phyloP scores from a whole-genome alignment of 1,140 invertebrate species.

The Cotesia chilonis region DNA sequence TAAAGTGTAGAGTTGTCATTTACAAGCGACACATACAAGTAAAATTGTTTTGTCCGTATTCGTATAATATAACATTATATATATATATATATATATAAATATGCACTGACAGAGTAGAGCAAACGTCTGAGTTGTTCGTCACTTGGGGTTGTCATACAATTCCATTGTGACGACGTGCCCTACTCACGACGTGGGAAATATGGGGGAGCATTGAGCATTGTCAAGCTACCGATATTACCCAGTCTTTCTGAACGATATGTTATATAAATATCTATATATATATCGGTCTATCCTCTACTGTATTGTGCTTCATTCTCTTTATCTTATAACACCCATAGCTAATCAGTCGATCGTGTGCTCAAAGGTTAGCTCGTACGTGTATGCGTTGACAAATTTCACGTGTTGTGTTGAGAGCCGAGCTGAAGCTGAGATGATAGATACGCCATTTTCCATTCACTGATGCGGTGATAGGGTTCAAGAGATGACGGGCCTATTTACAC shows the following conservation, averaged over 20 bases:
- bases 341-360: slow-evolving; percentile 57
- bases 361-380: background rate
- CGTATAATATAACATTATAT: too few relatives aligned
- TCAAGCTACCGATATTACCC: slow-evolving; percentile 36
- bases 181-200: slow-evolving; percentile 59
- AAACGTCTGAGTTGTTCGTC: slow-evolving; percentile 23
- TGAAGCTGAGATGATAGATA: slow-evolving; percentile 55
- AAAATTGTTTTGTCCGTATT: too few relatives aligned
- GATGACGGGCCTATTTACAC: background rate
- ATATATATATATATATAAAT: slow-evolving; percentile 1
- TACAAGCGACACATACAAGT: background rate
- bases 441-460: background rate
- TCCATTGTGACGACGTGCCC: slow-evolving; percentile 38
- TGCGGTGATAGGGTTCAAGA: slow-evolving; percentile 30
- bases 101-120: background rate
- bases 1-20: background rate
- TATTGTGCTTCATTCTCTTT: too few relatives aligned
- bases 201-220: slow-evolving; percentile 38
- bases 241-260: slow-evolving; percentile 18
- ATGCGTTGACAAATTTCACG: slow-evolving; percentile 57
- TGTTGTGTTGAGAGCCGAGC: too few relatives aligned
- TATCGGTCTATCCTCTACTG: too few relatives aligned
- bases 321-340: slow-evolving; percentile 47
- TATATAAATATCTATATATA: background rate
- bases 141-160: slow-evolving; percentile 27